Evolutionary conservation across 2,797 vertebrate genomes (phyloP).

Genomic region (Okamejei kenojei): DNA sequence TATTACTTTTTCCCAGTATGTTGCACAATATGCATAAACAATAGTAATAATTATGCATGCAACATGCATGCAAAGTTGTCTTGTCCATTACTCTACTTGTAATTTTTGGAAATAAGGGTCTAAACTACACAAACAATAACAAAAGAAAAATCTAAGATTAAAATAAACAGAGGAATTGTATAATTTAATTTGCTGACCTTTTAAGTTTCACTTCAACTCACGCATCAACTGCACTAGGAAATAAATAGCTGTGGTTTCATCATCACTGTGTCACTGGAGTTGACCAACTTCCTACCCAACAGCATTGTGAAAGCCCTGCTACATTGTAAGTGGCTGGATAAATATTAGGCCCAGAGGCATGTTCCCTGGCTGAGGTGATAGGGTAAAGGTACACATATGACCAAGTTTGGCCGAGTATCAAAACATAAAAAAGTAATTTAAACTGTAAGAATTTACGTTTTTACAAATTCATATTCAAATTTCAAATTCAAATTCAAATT

Average conservation of each 20-base stretch:
- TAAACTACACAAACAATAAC: background rate
- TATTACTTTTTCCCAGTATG: background rate
- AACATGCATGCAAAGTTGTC: background rate
- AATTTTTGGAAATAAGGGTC: background rate
- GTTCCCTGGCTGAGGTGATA: background rate
- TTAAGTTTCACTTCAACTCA: background rate
- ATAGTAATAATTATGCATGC: background rate
- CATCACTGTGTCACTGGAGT: background rate
- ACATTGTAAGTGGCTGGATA: background rate
- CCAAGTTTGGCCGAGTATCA: background rate
- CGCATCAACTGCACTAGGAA: background rate
- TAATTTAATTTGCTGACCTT: background rate
- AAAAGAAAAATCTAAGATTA: background rate
- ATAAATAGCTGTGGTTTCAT: background rate
- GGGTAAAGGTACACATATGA: background rate
- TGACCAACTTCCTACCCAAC: background rate
- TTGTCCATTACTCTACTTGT: background rate
- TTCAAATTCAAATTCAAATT: too few species aligned
- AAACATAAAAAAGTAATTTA: background rate
- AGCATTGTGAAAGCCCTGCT: background rate
- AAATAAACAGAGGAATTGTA: background rate
- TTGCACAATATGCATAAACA: background rate
- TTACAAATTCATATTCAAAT: background rate
- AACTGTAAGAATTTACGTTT: background rate
- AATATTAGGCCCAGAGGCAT: background rate